These are phyloP conservation scores for Pelmatolapia mariae DNA, from an alignment of 2,113 vertebrate species.

Conservation along the genomic window DNA sequence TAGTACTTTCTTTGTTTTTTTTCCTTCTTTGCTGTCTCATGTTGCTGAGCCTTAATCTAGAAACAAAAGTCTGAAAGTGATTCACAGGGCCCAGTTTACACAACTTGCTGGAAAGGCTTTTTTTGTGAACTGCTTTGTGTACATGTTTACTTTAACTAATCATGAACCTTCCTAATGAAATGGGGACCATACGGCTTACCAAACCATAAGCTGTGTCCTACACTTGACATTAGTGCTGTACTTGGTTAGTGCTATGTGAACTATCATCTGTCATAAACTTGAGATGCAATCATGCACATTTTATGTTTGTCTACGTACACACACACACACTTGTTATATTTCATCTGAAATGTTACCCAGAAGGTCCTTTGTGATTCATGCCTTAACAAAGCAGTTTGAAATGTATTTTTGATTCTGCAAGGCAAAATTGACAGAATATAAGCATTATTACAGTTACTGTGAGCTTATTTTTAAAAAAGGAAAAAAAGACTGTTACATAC, in stretches of 20 bases:
- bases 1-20: neutral
- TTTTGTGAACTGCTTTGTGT: neutral
- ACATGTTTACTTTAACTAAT: neutral
- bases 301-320: neutral
- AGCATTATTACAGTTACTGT: slow-evolving; percentile 10
- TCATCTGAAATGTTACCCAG: neutral
- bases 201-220: neutral
- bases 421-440: neutral
- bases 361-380: neutral
- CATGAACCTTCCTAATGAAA: neutral
- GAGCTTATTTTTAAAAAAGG: neutral
- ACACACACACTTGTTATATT: neutral
- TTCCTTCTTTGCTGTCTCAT: neutral
- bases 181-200: slow-evolving; percentile 29
- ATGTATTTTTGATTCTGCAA: neutral
- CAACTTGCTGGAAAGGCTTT: neutral
- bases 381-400: neutral
- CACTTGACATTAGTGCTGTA: neutral
- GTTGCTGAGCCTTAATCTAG: neutral
- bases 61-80: neutral
- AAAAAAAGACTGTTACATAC: slow-evolving; percentile 5
- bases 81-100: neutral
- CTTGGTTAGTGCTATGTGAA: neutral
- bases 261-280: slow-evolving; percentile 6
- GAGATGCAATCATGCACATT: slow-evolving; percentile 24